Conservation (phyloP, 2,113 vertebrate species). For the Engraulis encrasicolus region DNA sequence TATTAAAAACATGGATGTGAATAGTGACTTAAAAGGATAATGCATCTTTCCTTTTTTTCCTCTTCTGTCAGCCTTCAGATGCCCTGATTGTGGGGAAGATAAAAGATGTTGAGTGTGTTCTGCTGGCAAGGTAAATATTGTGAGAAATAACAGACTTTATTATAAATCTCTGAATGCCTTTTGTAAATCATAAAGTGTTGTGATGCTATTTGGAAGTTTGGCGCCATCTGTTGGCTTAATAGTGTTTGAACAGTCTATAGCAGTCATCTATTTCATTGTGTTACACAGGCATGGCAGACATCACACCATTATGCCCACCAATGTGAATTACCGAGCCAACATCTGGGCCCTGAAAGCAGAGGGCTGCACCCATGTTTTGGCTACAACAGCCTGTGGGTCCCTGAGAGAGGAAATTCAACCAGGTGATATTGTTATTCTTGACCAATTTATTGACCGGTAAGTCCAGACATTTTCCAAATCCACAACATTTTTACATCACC, state of each 20-base stretch:
- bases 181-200: background rate
- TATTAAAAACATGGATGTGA: background rate
- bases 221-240: conserved; percentile 61
- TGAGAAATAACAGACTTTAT: background rate
- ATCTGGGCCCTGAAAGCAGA: conserved; percentile 93
- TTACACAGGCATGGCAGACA: conserved; percentile 87
- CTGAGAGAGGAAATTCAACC: conserved; percentile 93
- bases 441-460: conserved; percentile 97
- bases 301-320: conserved; percentile 92
- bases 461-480: conserved; percentile 20
- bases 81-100: conserved; percentile 94
- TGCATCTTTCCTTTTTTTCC: background rate
- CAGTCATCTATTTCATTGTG: background rate
- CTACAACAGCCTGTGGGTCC: conserved; percentile 94
- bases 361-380: conserved; percentile 91
- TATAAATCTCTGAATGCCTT: background rate
- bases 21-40: background rate
- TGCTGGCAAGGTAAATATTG: conserved; percentile 87
- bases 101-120: conserved; percentile 93
- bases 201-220: background rate
- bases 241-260: background rate
- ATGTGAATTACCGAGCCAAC: conserved; percentile 93
- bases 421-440: conserved; percentile 91
- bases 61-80: conserved; percentile 86
- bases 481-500: no score